These are phyloP conservation scores for Phenganax stokvisi DNA, from an alignment of 92 coral and sea anemone species.

Conservation along the genomic window DNA sequence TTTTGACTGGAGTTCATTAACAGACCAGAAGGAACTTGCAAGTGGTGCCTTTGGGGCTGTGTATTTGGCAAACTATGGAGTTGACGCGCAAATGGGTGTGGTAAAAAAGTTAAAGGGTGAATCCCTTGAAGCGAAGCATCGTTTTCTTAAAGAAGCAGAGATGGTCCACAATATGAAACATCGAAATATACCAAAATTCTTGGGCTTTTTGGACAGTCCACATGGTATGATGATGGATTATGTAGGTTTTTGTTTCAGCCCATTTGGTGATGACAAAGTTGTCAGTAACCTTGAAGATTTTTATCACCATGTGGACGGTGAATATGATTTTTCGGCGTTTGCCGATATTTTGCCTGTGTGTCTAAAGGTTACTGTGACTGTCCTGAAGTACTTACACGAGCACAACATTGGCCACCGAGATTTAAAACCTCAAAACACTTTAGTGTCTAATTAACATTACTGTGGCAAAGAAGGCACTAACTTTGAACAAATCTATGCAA, in stretches of 20 bases:
- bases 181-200: background rate
- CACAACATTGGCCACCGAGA: conserved; percentile 10
- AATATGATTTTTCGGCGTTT: background rate
- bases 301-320: background rate
- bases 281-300: background rate
- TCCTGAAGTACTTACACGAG: background rate
- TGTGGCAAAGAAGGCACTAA: background rate
- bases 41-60: conserved; percentile 2
- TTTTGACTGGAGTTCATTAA: background rate
- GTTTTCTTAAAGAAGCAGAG: conserved; percentile 17
- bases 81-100: background rate
- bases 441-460: conserved; percentile 13
- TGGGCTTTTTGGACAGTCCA: background rate
- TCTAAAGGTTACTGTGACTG: background rate
- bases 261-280: background rate
- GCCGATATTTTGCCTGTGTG: background rate
- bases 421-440: background rate
- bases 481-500: background rate
- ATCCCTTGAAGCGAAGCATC: conserved; percentile 16
- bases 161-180: conserved; percentile 1
- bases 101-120: background rate
- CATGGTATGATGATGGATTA: conserved; percentile 10
- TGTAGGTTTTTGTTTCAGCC: background rate
- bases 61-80: conserved; percentile 3
- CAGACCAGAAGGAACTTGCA: background rate